phyloP scores from a whole-genome alignment of 2,797 vertebrate species.

The Rhynchonycteris naso region DNA sequence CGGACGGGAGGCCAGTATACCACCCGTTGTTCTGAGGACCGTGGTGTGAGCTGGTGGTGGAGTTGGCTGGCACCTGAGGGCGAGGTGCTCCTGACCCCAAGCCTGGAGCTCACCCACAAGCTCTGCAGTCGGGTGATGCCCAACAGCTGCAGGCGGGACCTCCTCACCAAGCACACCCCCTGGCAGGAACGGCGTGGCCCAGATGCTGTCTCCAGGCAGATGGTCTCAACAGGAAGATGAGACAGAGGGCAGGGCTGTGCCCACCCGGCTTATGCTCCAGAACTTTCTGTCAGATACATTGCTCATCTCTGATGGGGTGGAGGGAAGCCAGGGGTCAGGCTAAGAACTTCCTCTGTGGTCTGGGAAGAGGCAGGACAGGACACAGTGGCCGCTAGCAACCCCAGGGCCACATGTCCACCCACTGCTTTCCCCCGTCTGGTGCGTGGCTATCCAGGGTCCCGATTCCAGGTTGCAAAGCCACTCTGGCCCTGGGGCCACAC shows the following conservation, averaged over 20 bases:
- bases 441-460: neutral
- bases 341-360: neutral
- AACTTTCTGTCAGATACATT: neutral
- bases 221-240: neutral
- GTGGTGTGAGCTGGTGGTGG: neutral
- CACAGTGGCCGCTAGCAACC: no score
- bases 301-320: neutral
- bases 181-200: neutral
- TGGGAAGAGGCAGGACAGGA: neutral
- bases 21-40: neutral
- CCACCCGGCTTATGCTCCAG: neutral
- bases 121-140: fast-evolving
- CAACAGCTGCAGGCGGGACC: fast-evolving
- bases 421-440: neutral
- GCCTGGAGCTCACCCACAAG: no score
- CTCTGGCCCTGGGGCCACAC: neutral
- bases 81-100: fast-evolving
- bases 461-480: neutral
- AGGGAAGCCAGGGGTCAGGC: neutral
- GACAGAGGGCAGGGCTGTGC: neutral
- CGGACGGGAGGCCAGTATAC: no score
- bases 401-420: no score
- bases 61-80: fast-evolving
- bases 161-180: fast-evolving
- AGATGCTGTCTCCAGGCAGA: neutral